These are phyloP conservation scores for Drosophila ustulata DNA, from an alignment of 2,888 invertebrate species.

Conservation along the genomic window DNA sequence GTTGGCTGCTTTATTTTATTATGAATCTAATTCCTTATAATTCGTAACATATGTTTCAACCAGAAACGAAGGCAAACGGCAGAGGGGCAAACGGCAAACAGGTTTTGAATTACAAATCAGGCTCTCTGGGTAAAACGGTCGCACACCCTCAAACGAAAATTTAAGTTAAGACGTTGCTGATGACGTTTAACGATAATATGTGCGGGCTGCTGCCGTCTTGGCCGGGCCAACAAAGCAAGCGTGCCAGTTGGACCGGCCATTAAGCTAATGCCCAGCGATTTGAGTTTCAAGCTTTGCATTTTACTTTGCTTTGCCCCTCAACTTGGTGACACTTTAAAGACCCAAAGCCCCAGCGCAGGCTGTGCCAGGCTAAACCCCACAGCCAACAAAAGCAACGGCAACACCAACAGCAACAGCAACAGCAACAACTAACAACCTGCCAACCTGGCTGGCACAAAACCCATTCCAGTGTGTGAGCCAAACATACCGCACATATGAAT, in stretches of 20 bases:
- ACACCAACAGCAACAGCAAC: not conserved
- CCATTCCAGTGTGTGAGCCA: not conserved
- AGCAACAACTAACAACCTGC: constrained; percentile 30
- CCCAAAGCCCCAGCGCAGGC: constrained; percentile 11
- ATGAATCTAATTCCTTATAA: constrained; percentile 81
- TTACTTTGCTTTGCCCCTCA: constrained; percentile 38
- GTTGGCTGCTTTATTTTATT: constrained; percentile 75
- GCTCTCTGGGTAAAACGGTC: constrained; percentile 23
- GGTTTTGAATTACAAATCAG: constrained; percentile 80
- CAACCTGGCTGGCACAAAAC: constrained; percentile 22
- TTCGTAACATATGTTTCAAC: constrained; percentile 76
- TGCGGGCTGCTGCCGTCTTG: constrained; percentile 26
- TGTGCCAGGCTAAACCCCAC: constrained; percentile 15
- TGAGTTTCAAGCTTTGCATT: constrained; percentile 65
- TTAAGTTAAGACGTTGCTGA: constrained; percentile 79
- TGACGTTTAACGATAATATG: constrained; percentile 74
- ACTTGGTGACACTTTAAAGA: constrained; percentile 81
- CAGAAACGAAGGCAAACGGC: constrained; percentile 25
- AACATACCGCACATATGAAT: constrained; percentile 65
- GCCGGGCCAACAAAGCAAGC: constrained; percentile 8
- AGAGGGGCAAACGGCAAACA: constrained; percentile 43
- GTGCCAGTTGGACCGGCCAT: constrained; percentile 72
- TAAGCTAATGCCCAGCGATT: constrained; percentile 74
- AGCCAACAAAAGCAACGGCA: not conserved
- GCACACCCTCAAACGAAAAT: constrained; percentile 42